phyloP scores from a whole-genome alignment of 2,113 vertebrate genomes.

The Merops nubicus region DNA sequence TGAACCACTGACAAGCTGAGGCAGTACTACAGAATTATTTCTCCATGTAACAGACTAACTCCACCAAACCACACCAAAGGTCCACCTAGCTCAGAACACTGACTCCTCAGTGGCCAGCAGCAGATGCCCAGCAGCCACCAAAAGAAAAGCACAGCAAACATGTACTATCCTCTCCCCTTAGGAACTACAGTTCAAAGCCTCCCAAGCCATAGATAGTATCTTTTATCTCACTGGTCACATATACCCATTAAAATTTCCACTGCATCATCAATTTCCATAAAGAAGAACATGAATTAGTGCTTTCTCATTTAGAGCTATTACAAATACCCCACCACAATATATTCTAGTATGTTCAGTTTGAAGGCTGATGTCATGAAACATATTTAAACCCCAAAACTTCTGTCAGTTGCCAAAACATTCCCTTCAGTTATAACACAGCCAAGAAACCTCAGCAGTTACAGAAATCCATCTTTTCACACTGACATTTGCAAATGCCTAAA shows the following conservation, averaged over 20 bases:
- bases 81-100: neutral
- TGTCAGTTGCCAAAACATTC: neutral
- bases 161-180: neutral
- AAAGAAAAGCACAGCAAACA: neutral
- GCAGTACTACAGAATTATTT: neutral
- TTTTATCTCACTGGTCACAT: neutral
- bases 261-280: neutral
- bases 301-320: neutral
- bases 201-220: neutral
- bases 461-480: neutral
- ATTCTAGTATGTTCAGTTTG: neutral
- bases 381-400: neutral
- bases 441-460: neutral
- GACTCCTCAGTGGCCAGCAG: neutral
- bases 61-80: neutral
- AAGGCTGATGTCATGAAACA: neutral
- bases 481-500: neutral
- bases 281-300: neutral
- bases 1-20: neutral
- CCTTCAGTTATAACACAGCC: neutral
- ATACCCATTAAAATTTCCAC: neutral
- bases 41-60: neutral
- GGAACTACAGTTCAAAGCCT: neutral
- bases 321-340: neutral
- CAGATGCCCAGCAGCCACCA: neutral